Conservation (phyloP, 2,888 invertebrate species). For the Osedax fenrisi region DNA sequence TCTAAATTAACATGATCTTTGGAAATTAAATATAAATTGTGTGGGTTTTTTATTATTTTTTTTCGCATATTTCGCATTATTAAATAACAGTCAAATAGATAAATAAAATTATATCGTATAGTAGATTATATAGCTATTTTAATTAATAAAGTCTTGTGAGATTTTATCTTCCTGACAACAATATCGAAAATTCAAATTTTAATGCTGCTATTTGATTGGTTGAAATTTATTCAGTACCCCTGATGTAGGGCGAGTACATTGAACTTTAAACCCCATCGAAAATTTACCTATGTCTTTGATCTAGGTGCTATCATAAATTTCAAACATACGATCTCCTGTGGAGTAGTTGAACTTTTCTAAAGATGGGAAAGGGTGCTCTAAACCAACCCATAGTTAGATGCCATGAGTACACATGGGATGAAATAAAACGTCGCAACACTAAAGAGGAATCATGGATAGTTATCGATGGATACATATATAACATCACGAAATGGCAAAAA, state of each 20-base stretch:
- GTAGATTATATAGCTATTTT: too few species aligned
- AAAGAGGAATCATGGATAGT: conserved; percentile 32
- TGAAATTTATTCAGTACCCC: too few species aligned
- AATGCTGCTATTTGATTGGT: too few species aligned
- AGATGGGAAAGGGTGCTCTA: conserved; percentile 30
- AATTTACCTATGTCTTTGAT: neutral
- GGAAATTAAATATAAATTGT: too few species aligned
- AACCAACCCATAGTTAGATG: conserved; percentile 18
- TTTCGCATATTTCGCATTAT: too few species aligned
- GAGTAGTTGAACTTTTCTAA: neutral
- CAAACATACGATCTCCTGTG: neutral
- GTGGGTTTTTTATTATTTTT: too few species aligned
- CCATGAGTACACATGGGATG: conserved; percentile 29
- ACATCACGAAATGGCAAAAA: conserved; percentile 29
- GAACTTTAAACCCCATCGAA: neutral
- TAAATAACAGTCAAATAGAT: too few species aligned
- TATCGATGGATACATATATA: conserved; percentile 33
- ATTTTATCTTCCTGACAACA: too few species aligned
- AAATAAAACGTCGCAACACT: conserved; percentile 24
- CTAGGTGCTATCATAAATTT: neutral
- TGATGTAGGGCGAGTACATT: neutral
- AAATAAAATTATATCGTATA: too few species aligned
- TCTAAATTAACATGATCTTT: too few species aligned
- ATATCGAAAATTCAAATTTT: too few species aligned
- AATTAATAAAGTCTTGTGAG: too few species aligned